Evolutionary conservation across 2,888 invertebrate genomes (phyloP), one percentile per base, ranked within the genome.

Genomic region (Drosophila nr. perissopoda): DNA sequence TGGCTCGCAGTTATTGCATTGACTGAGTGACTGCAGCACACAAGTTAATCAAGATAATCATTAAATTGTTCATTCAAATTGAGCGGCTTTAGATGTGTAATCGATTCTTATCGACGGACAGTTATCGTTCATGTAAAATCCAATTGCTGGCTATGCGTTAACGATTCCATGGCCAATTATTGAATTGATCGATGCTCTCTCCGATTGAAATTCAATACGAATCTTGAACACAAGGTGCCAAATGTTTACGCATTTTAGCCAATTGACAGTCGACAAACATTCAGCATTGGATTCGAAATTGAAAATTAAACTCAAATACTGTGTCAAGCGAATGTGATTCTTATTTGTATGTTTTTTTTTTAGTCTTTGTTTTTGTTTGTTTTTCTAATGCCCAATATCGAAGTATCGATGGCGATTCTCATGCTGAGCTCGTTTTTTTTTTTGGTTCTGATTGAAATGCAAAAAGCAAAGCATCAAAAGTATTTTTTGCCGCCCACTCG

Each of bases 191-290:
- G 36, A 10, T n/a, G 34, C 16, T 34, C 16, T 34, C 34, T 18
- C 13, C 38, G 27, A 34, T 69, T 67, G 29, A 56, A 62, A 70
- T 51, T 29, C 70, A 52, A 38, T 42, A 59, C 45, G 45, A 60
- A 53, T 31, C 38, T 18, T n/a, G 11, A 4, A 2, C 27, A 7
- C 27, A 36, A 53, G 53, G 45, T 53, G 31, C 59, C 48, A 16
- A 52, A 42, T 51, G 56, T 73, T 52, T 40, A 21, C 36, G 45
- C 48, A 34, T 31, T 38, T n/a, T 21, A 29, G 48, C 31, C 64
- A 63, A 48, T 74, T 74, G 49, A 34, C 58, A 74, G 62, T 59
- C 74, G 59, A 27, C 36, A 42, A 33, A 56, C 62, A 76, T 62
- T 65, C 66, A 75, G 40, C 71, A 67, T 74, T 74, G 70, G 71